A percentile compares a stretch with the other conserved stretches of the same genome.
Evolutionary conservation across 2,797 vertebrate genomes (phyloP).

Genomic region (Fundulus diaphanus): DNA sequence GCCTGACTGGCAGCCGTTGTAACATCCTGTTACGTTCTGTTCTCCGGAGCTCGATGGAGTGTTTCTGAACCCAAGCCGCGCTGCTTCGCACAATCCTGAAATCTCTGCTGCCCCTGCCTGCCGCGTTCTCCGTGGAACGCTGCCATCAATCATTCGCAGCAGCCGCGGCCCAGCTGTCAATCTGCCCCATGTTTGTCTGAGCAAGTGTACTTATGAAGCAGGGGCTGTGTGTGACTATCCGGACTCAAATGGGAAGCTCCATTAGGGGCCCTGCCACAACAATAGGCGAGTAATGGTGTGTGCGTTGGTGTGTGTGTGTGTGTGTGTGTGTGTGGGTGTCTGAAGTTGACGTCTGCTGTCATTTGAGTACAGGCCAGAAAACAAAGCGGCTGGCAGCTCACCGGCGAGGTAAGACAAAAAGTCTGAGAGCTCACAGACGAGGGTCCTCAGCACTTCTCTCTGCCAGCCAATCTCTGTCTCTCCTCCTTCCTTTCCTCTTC

Average conservation of each 20-base stretch:
- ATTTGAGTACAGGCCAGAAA: slow-evolving; percentile 68
- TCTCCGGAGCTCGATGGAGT: slow-evolving; percentile 68
- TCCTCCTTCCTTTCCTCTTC: slow-evolving; percentile 16
- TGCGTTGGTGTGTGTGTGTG: slow-evolving; percentile 47
- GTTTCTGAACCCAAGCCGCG: slow-evolving; percentile 70
- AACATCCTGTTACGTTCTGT: slow-evolving; percentile 62
- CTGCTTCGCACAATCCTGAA: slow-evolving; percentile 62
- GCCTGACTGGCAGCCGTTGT: slow-evolving; percentile 68
- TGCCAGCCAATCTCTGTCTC: slow-evolving; percentile 24
- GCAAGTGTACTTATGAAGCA: slow-evolving; percentile 50
- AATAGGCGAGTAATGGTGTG: slow-evolving; percentile 66
- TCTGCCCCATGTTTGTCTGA: slow-evolving; percentile 56
- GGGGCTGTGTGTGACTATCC: slow-evolving; percentile 56
- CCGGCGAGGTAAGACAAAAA: slow-evolving; percentile 61
- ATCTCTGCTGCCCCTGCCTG: slow-evolving; percentile 65
- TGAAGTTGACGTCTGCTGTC: slow-evolving; percentile 72
- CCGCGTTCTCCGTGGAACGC: slow-evolving; percentile 73
- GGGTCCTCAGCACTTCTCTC: slow-evolving; percentile 38
- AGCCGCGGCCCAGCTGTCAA: slow-evolving; percentile 74
- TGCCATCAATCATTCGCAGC: slow-evolving; percentile 79
- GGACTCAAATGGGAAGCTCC: slow-evolving; percentile 67
- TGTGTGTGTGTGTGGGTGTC: slow-evolving; percentile 52
- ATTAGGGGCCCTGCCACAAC: slow-evolving; percentile 71
- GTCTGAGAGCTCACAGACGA: slow-evolving; percentile 48
- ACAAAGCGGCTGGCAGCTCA: slow-evolving; percentile 62